These are phyloP conservation scores for Heliocidaris erythrogramma DNA, from an alignment of 35 echinoderm and acorn worm genomes.

Conservation along the genomic window DNA sequence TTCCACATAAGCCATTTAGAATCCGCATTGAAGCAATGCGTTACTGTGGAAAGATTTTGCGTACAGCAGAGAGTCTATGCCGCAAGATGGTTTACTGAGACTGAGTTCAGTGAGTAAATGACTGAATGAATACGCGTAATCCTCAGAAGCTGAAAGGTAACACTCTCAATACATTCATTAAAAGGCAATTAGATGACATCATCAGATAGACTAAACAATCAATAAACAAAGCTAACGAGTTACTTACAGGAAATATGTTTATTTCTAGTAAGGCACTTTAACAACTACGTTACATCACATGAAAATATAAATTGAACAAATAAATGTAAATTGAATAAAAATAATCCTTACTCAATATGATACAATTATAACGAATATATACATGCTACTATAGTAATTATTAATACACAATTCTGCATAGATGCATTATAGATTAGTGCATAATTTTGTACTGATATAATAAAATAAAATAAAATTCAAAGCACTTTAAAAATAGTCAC, in stretches of 20 bases:
- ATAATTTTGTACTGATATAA: background rate
- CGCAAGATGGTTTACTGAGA: no score
- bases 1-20: no score
- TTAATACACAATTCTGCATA: background rate
- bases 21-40: no score
- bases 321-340: background rate
- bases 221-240: background rate
- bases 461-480: background rate
- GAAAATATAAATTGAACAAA: background rate
- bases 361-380: background rate
- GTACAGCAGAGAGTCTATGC: no score
- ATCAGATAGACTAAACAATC: background rate
- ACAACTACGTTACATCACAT: background rate
- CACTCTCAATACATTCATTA: background rate
- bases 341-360: background rate
- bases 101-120: no score
- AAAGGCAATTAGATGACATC: background rate
- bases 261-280: background rate
- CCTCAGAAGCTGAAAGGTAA: no score
- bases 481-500: background rate
- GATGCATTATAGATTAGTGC: background rate
- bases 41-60: no score
- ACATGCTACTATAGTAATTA: background rate
- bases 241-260: background rate
- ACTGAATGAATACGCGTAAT: no score